Evolutionary conservation across 2,113 vertebrate species (phyloP), one percentile per base, ranked within the genome.

Genomic region (Gymnorhina tibicen): DNA sequence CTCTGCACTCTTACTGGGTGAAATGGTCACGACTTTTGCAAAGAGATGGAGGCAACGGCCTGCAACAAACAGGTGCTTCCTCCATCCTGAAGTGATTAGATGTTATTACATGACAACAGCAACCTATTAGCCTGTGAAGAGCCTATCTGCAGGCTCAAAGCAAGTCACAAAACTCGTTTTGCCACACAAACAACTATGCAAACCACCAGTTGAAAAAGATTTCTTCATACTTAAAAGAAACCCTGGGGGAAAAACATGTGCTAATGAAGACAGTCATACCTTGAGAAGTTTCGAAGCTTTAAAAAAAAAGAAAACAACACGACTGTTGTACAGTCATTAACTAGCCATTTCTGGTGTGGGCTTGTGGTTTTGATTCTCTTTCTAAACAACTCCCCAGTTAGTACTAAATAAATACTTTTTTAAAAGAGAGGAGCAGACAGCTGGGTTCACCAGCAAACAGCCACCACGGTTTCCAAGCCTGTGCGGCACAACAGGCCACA

Each of bases 401-500:
- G 10, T 37, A 82, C 28, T 27, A 67, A 72, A 68, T 8, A 59
- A 66, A 44, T 35, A 41, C 17, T 42, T 55, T 2, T 11, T 37
- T 49, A 55, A 46, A 39, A 52, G 49, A 41, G 52, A 74, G 23
- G 16, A 67, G 3, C 46, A n/a, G 82, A 4, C 66, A 59, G 37
- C 26, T 11, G 27, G 3, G 6, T 13, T 76, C 30, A 41, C 19
- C 33, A 55, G 42, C 24, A 28, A 72, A 28, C 39, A 52, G 27
- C 3, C 10, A 53, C 4, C 23, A 23, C 0, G 0, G 32, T 28
- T 20, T 37, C 20, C 18, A 52, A 27, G 32, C 20, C 53, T 20
- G 26, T 7, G 8, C 0, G 0, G 50, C 21, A 0, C 6, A 20
- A 41, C 0, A 2, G 35, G 16, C 24, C 53, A 73, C 6, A 14